Evolutionary conservation across 2,113 vertebrate species (phyloP).

Genomic region (Zosterops japonicus): DNA sequence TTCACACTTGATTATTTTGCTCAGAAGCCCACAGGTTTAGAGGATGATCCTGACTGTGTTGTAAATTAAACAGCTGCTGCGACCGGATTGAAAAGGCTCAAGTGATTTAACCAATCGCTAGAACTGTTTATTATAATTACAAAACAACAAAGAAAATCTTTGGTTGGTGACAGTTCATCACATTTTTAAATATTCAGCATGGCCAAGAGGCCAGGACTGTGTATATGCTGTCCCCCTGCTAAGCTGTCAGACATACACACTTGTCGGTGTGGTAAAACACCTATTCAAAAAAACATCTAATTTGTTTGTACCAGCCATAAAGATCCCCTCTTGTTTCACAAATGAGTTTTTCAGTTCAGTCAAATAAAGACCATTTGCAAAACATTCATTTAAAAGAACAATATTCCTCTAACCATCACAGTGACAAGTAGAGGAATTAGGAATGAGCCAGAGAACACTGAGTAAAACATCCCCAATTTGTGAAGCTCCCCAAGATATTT

Average conservation of each 20-base stretch:
- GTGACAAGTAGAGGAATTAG: neutral
- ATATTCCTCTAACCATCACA: neutral
- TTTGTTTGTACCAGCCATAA: neutral
- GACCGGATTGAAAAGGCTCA: neutral
- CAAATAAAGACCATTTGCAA: neutral
- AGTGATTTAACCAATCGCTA: neutral
- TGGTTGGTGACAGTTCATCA: rapidly evolving
- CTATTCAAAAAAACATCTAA: neutral
- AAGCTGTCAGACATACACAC: neutral
- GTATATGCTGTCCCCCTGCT: neutral
- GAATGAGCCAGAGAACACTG: neutral
- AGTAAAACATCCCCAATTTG: neutral
- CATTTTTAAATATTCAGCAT: neutral
- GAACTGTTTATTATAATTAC: conserved; percentile 2
- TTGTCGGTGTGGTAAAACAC: neutral
- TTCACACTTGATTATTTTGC: neutral
- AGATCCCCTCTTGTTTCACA: neutral
- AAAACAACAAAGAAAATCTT: neutral
- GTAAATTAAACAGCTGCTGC: conserved; percentile 31
- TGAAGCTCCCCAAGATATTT: neutral
- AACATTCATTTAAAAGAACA: neutral
- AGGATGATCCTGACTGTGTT: neutral
- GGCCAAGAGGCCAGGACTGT: neutral
- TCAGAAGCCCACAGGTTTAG: neutral
- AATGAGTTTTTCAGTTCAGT: neutral